Evolutionary conservation across 2,797 vertebrate species (phyloP).

Genomic region (Semotilus atromaculatus): DNA sequence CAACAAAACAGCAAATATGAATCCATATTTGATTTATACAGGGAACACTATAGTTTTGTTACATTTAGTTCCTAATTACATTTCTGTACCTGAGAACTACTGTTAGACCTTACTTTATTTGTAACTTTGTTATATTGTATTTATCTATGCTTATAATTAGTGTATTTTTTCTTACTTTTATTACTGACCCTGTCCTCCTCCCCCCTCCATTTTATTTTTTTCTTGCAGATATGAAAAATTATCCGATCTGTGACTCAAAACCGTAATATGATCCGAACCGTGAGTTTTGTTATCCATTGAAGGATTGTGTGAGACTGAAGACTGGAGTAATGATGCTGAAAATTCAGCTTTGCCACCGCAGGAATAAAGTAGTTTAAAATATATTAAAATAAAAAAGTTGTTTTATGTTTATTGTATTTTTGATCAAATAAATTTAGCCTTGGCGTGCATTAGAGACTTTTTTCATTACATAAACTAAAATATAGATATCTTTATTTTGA

Average conservation of each 20-base stretch:
- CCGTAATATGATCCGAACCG: too few species aligned
- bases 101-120: too few species aligned
- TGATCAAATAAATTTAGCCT: background rate
- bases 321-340: background rate
- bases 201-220: too few species aligned
- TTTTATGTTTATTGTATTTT: background rate
- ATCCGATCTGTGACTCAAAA: background rate
- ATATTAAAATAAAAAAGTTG: background rate
- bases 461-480: background rate
- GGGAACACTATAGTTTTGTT: background rate
- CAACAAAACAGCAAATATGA: background rate
- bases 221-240: background rate
- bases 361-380: background rate
- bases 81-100: background rate
- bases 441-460: too few species aligned
- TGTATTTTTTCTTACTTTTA: too few species aligned
- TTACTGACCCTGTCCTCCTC: too few species aligned
- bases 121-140: too few species aligned
- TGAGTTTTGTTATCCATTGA: too few species aligned
- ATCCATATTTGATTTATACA: too few species aligned
- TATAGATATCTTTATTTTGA: background rate
- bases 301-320: background rate
- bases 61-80: background rate
- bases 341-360: background rate
- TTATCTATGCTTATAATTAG: too few species aligned